Conservation (phyloP, 2,113 vertebrate genomes). For the Laterallus jamaicensis region DNA sequence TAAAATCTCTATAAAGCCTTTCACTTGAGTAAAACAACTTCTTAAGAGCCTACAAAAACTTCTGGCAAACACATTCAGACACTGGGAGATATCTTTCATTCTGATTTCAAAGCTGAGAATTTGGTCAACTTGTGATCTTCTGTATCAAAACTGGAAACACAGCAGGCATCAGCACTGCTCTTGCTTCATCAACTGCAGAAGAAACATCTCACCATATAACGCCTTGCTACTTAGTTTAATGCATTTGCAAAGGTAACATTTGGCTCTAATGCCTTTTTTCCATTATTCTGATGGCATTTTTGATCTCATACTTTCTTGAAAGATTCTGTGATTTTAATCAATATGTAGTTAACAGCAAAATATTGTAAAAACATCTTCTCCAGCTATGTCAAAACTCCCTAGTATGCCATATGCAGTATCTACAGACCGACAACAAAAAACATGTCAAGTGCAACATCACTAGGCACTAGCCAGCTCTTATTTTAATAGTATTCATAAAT, state of each 20-base stretch:
- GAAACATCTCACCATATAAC: rapidly evolving
- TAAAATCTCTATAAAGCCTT: slow-evolving; percentile 1
- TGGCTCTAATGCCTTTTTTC: background rate
- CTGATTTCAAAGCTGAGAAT: background rate
- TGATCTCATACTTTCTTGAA: background rate
- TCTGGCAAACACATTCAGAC: background rate
- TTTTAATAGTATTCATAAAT: slow-evolving; percentile 65
- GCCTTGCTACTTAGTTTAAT: background rate
- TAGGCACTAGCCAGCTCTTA: slow-evolving; percentile 49
- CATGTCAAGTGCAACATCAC: slow-evolving; percentile 45
- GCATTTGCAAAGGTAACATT: background rate
- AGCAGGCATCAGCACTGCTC: background rate
- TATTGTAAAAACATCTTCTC: slow-evolving; percentile 20
- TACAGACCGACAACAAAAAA: slow-evolving; percentile 38
- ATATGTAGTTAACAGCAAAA: slow-evolving; percentile 3
- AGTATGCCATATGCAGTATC: background rate
- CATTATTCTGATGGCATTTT: background rate
- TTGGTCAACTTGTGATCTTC: background rate
- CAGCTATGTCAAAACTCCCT: slow-evolving; percentile 24
- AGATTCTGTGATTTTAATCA: background rate
- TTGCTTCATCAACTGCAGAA: background rate
- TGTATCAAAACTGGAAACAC: background rate
- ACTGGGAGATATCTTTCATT: background rate
- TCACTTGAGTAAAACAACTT: background rate
- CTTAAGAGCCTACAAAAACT: background rate